A percentile compares a stretch with the other conserved stretches of the same genome.
These are phyloP conservation scores for Melanotaenia boesemani DNA, from an alignment of 2,797 vertebrate genomes.

Conservation along the genomic window DNA sequence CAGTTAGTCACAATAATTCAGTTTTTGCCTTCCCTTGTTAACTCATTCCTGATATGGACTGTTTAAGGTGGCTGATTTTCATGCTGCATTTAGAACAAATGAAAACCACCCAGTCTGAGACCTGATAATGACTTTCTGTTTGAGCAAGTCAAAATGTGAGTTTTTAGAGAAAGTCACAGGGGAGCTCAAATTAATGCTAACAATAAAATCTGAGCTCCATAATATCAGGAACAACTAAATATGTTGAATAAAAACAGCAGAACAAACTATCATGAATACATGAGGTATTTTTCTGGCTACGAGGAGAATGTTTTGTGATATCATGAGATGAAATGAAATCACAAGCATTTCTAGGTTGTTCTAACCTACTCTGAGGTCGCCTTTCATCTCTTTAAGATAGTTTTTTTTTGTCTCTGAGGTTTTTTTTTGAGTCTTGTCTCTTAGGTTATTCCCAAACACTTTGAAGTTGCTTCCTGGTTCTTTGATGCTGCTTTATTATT, in stretches of 20 bases:
- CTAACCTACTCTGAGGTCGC: background rate
- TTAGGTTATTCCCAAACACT: background rate
- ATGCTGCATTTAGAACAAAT: background rate
- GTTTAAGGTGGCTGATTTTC: background rate
- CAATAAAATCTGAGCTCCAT: background rate
- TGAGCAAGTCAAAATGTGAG: background rate
- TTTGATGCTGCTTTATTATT: background rate
- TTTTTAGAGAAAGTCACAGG: background rate
- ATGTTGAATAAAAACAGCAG: background rate
- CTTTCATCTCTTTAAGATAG: conserved; percentile 7
- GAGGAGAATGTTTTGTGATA: background rate
- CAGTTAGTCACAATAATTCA: background rate
- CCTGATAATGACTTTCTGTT: background rate
- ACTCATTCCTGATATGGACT: background rate
- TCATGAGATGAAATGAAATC: background rate
- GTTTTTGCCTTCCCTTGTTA: background rate
- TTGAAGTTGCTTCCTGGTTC: background rate
- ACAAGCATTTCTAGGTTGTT: background rate
- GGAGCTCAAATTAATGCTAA: background rate
- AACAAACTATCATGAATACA: background rate
- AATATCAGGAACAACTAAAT: background rate
- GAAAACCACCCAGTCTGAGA: background rate
- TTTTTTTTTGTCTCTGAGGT: background rate
- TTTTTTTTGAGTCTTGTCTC: background rate
- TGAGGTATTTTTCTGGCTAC: background rate